phyloP scores from a whole-genome alignment of 2,797 vertebrate genomes.

The Emydoidea blandingii region DNA sequence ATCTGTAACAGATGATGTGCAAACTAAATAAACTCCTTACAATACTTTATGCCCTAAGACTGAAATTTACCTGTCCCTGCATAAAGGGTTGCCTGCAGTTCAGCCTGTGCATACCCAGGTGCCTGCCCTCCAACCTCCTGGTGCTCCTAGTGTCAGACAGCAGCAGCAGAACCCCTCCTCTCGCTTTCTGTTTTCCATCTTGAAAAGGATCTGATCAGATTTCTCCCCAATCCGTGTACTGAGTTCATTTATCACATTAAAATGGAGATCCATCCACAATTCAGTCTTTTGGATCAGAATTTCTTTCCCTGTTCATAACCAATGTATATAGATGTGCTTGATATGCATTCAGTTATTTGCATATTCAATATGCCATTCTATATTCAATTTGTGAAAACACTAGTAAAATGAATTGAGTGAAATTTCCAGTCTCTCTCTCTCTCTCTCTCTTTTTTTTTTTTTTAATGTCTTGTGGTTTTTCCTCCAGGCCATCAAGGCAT shows the following conservation, averaged over 20 bases:
- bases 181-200: neutral
- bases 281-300: neutral
- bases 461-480: neutral
- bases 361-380: neutral
- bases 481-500: neutral
- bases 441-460: neutral
- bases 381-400: neutral
- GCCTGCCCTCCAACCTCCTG: neutral
- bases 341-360: neutral
- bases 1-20: neutral
- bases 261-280: neutral
- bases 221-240: neutral
- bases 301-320: neutral
- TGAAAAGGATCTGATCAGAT: fast-evolving
- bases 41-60: neutral
- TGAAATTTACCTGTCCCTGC: neutral
- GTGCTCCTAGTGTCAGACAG: fast-evolving
- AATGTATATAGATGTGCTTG: neutral
- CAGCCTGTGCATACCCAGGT: neutral
- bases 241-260: fast-evolving
- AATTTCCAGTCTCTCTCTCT: neutral
- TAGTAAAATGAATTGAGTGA: conserved; percentile 12
- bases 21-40: neutral
- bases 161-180: neutral
- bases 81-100: neutral